Evolutionary conservation across 2,113 vertebrate genomes (phyloP), one percentile per base, ranked within the genome.

Genomic region (Sinocyclocheilus rhinocerous): DNA sequence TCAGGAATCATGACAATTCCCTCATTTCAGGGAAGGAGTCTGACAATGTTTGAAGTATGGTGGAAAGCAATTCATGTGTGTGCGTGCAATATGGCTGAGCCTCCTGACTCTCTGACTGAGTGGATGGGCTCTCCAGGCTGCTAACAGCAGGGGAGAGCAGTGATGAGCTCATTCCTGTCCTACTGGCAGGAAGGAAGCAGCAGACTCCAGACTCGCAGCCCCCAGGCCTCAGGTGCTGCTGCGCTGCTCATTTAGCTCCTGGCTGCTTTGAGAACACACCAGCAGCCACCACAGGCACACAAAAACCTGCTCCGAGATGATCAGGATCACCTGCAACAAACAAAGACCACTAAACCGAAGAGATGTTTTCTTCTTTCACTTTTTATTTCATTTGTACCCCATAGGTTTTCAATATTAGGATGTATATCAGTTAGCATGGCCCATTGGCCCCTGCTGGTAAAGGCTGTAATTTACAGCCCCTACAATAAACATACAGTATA

Each of bases 61-160:
- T 59, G 52, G 52, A 79, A 59, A 79, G 29, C 76, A 55, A 42
- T 57, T 55, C 36, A 57, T 65, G 79, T 65, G 79, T 81, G 79
- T 65, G 55, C 36, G 26, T 15, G 26, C 79, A 81, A 81, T 83
- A 52, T 83, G 81, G 63, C 45, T 55, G 65, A 55, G 81, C 52
- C 76, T 78, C 29, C 29, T 81, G 78, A 63, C 57, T 81, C 45
- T 77, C 57, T 65, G 78, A 63, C 18, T 18, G 78, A 63, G 78
- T 83, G 65, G 16, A 70, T 83, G 81, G 65, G 83, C 45, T 83
- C 81, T 83, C 81, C 81, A 83, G 81, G 81, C 81, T 72, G 48
- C 81, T 83, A 70, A 85, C 89, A 88, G 89, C 92, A 91, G 89
- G 84, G 76, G 76, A 79, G 84, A 85, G 76, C 52, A 42, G 63